Base-by-base conservation (phyloP, 2,888 invertebrate species). In the Andrena camellia region DNA sequence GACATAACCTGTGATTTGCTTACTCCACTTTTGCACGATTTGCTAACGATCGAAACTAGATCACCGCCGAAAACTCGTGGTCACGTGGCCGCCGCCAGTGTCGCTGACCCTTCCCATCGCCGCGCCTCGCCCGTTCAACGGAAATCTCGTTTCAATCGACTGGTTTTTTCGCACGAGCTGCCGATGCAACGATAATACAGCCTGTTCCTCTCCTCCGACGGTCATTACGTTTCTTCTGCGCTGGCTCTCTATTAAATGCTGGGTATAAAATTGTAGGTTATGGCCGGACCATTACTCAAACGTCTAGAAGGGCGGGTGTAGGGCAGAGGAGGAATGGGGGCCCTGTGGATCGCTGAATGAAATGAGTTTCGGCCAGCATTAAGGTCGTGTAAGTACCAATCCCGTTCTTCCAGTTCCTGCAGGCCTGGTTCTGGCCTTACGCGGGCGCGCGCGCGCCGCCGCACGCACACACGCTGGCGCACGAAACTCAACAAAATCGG, bases 391-490 rank as follows among this genome's bases (percentile, higher is more conserved):
- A 83, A 83, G 84, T 86, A 88, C 77, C 88, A 88, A 88, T 88
- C 88, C 83, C 88, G 88, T 88, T 84, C 84, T 88, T 88, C 88
- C 86, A 88, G 85, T 88, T 88, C 79, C 66, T 81, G 80, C 78
- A 62, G 74, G 64, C 59, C 78, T 62, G 74, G 67, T 62, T 20
- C 13, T 13, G 59, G 60, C 35, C 26, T 57, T 31, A 57, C 42
- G 68, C 17, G 63, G 13, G n/a, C 66, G 69, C 69, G 29, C 67
- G 59, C 26, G 52, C 54, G 52, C 76, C 76, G 77, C 54, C 78
- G 57, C 57, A 7, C 68, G 7, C 20, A 33, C 29, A 33, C 63
- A 50, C 57, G 63, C 17, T 42, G 42, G 42, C 68, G 75, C 79
- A 80, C 67, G 74, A 74, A 73, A 63, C 80, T 64, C 70, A 67